Evolutionary conservation across 2,888 invertebrate genomes (phyloP), one percentile per base, ranked within the genome.

Genomic region (Andricus quercusramuli): DNA sequence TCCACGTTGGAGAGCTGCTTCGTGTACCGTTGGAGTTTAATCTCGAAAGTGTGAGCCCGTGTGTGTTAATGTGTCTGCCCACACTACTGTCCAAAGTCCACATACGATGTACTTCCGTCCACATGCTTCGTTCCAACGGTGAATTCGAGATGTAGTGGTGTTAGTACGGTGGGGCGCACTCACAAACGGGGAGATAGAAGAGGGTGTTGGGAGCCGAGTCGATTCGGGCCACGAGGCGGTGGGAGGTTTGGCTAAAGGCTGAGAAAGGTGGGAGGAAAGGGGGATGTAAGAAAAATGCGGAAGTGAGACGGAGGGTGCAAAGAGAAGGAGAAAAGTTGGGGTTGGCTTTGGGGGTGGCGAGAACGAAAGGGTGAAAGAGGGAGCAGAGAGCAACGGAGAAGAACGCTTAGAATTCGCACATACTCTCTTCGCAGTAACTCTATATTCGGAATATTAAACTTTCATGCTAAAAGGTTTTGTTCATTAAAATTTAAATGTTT

Each of bases 21-120:
- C 41, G 59, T 64, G 32, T 51, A 74, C 17, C 25, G 88, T 90
- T 90, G 90, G 91, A 92, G 91, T 91, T 91, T 92, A 91, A 92
- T 92, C 91, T 91, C 91, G 51, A 74, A 74, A 74, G 20, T 56
- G 70, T 17, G 51, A 86, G 78, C 32, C 65, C 64, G 65, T 78
- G 78, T 64, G 65, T 22, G 78, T 64, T 64, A 78, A 65, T 64
- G 77, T 77, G 64, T 64, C 78, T 64, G 65, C 41, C 78, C 25
- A 64, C 78, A 65, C 62, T 65, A 41, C 20, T 47, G 13, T 8
- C 47, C n/a, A n/a, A 20, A 32, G 76, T 29, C 20, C 64, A 64
- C 62, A 11, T 51, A 74, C 70, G 51, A 74, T n/a, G 70, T 74
- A 74, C 70, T 74, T 74, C 70, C 70, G 70, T 74, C 29, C 70